phyloP scores from a whole-genome alignment of 2,797 vertebrate genomes.

The Pipistrellus kuhlii region DNA sequence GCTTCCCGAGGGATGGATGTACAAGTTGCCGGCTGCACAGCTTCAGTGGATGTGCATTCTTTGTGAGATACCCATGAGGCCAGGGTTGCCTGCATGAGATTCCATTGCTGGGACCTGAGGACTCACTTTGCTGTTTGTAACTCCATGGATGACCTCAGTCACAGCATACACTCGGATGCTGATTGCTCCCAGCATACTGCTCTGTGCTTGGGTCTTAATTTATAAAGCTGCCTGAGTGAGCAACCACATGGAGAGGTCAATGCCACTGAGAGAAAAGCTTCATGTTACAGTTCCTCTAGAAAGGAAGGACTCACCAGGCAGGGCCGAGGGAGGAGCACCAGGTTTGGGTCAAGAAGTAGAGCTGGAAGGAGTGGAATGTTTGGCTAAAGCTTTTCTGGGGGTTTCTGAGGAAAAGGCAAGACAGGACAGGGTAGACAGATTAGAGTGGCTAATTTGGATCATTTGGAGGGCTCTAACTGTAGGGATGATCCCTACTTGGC shows the following conservation, averaged over 20 bases:
- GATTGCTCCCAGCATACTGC: not conserved
- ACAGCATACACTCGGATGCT: not conserved
- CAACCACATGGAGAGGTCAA: accelerated
- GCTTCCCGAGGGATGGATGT: conserved; percentile 35
- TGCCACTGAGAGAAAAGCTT: not conserved
- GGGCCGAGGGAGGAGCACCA: not conserved
- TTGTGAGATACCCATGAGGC: not conserved
- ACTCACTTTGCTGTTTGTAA: not conserved
- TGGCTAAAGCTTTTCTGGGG: not conserved
- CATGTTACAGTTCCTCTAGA: not conserved
- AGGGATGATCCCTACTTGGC: not conserved
- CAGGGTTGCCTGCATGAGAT: not conserved
- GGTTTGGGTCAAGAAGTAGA: not conserved
- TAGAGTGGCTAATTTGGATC: not conserved
- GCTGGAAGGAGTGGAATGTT: not conserved
- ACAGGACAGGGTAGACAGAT: not conserved
- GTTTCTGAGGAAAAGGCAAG: not conserved
- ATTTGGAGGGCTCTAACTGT: not conserved
- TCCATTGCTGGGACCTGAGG: not conserved
- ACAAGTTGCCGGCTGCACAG: not conserved
- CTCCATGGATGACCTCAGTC: not conserved
- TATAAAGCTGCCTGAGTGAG: not conserved
- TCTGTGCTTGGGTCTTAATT: not conserved
- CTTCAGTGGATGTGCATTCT: not conserved
- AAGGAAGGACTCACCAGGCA: not conserved